These are phyloP conservation scores for Encarsia formosa DNA, from an alignment of 2,888 invertebrate genomes.

Conservation along the genomic window DNA sequence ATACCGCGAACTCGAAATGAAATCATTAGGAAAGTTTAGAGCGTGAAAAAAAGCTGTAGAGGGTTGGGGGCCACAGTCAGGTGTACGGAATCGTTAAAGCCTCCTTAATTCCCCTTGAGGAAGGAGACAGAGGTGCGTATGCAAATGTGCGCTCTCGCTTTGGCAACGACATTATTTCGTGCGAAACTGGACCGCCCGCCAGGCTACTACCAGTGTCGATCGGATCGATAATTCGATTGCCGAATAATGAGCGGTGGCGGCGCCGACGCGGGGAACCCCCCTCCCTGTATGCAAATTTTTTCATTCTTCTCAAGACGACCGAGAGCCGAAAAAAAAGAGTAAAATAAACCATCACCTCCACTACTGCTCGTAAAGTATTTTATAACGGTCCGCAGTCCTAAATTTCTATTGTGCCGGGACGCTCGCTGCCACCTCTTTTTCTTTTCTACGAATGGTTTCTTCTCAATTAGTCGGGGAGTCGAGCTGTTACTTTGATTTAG, in stretches of 20 bases:
- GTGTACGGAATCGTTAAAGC: constrained; percentile 23
- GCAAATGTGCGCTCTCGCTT: constrained; percentile 41
- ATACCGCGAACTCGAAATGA: constrained; percentile 16
- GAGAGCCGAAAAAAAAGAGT: neutral
- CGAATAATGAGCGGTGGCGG: constrained; percentile 34
- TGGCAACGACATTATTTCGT: constrained; percentile 32
- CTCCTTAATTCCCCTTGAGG: neutral
- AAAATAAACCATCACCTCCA: no score
- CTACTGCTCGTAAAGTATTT: no score
- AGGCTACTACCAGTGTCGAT: constrained; percentile 39
- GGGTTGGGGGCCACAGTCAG: constrained; percentile 17
- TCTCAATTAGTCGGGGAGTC: no score
- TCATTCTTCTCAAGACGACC: neutral
- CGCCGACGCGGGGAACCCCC: constrained; percentile 32
- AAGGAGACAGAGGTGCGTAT: constrained; percentile 31
- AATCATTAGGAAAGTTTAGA: constrained; percentile 9
- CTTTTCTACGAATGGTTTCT: no score
- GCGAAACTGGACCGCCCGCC: constrained; percentile 33
- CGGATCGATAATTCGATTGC: constrained; percentile 46
- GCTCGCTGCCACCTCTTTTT: no score
- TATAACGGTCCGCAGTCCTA: no score
- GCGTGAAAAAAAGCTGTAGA: neutral
- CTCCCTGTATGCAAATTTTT: constrained; percentile 48
- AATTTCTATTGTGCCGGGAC: no score
- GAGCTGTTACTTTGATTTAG: no score